Percentiles rank a stretch among this genome's conserved stretches.
phyloP scores from a whole-genome alignment of 2,113 vertebrate species.

The Ictalurus furcatus region DNA sequence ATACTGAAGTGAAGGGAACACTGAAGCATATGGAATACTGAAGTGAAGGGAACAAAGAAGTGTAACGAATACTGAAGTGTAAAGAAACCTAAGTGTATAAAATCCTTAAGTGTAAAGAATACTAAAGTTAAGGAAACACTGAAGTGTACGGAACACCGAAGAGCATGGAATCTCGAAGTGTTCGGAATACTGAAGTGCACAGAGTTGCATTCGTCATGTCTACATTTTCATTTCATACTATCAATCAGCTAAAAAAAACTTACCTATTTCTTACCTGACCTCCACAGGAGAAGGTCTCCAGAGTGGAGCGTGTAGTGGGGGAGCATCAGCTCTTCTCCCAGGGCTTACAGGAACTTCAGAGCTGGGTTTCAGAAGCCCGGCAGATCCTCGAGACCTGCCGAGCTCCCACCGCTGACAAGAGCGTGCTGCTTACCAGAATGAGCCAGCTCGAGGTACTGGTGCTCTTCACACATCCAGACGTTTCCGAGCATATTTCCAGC shows the following conservation, averaged over 20 bases:
- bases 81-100: background rate
- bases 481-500: background rate
- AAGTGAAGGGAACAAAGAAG: background rate
- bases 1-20: background rate
- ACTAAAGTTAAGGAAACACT: background rate
- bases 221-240: background rate
- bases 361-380: slow-evolving; percentile 87
- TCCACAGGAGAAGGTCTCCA: slow-evolving; percentile 87
- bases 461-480: background rate
- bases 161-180: background rate
- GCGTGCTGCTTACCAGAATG: slow-evolving; percentile 88
- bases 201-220: background rate
- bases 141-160: background rate
- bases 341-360: slow-evolving; percentile 86
- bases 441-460: slow-evolving; percentile 88
- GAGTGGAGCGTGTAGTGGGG: slow-evolving; percentile 86
- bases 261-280: slow-evolving; percentile 1
- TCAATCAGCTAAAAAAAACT: background rate
- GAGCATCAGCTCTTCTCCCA: slow-evolving; percentile 92
- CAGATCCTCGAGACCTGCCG: slow-evolving; percentile 84
- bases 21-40: background rate
- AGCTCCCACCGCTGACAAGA: slow-evolving; percentile 85
- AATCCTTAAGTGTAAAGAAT: background rate
- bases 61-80: background rate
- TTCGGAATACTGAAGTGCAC: background rate